Conservation (phyloP, 2,888 invertebrate species). For the Drosophila incognita region DNA sequence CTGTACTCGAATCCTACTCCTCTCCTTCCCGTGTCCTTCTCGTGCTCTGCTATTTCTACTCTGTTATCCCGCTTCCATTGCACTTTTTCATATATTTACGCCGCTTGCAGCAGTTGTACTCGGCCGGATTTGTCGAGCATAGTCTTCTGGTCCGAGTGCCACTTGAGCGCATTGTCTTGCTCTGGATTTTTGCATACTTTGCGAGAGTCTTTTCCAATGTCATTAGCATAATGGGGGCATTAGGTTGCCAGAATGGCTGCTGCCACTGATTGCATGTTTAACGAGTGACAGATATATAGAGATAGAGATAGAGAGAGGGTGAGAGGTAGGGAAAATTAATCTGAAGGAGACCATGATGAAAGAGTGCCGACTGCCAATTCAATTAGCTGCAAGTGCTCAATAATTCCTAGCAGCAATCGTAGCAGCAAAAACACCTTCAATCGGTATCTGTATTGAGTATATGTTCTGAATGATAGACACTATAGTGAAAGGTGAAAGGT, state of each 20-base stretch:
- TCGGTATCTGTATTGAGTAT: not conserved
- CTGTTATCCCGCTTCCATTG: conserved; percentile 5
- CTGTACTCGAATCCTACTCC: conserved; percentile 1
- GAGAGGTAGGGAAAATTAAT: not conserved
- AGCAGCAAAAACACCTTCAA: conserved; percentile 1
- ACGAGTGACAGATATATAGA: conserved; percentile 12
- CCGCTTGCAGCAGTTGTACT: conserved; percentile 38
- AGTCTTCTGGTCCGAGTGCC: conserved; percentile 38
- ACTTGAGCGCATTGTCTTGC: conserved; percentile 59
- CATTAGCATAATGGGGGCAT: conserved; percentile 80
- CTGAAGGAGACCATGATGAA: conserved; percentile 19
- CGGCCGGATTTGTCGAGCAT: conserved; percentile 67
- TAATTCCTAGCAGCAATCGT: conserved; percentile 17
- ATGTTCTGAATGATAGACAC: not conserved
- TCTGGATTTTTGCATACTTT: conserved; percentile 49
- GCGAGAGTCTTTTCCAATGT: conserved; percentile 64
- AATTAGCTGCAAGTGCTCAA: conserved; percentile 62
- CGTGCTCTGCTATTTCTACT: conserved; percentile 5
- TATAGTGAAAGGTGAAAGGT: too few relatives aligned
- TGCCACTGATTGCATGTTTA: conserved; percentile 72
- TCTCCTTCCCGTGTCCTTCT: not conserved
- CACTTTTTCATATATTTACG: conserved; percentile 52
- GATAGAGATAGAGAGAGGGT: not conserved
- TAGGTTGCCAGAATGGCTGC: conserved; percentile 57
- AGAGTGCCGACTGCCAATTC: conserved; percentile 61